Evolutionary conservation across 2,113 vertebrate species (phyloP), one percentile per base, ranked within the genome.

Genomic region (Siniperca knerii): DNA sequence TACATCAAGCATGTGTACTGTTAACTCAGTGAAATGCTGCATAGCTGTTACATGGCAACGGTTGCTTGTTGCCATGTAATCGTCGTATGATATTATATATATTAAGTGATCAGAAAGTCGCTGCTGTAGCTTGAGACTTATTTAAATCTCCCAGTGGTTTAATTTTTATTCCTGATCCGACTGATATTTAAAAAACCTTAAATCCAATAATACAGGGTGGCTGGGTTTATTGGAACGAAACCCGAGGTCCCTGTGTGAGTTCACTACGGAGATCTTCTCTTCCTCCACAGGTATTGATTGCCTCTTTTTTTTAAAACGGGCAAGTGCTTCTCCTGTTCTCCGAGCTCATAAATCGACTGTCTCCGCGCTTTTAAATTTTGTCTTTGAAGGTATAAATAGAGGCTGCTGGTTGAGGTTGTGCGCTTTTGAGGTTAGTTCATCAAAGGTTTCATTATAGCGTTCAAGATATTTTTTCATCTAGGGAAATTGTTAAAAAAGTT

Each of bases 351-450:
- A 87, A 74, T 75, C 44, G 33, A 18, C 70, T 23, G 69, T 75
- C 73, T 37, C 55, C 6, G 0, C 23, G 5, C 69, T 79, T 80
- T 73, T 65, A 66, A 66, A 50, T 20, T 13, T 29, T 10, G 44
- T 33, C 76, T 86, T 71, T 77, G 70, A 88, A 82, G 67, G 50
- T 81, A 75, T 79, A 86, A 84, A 79, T 82, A 78, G 70, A 76
- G 25, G 79, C 60, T 11, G 46, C 57, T 48, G 67, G 61, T 52
- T 66, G 57, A 50, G 57, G 70, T 29, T 75, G 66, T 72, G 66
- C 25, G 48, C 50, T 90, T 77, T 70, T 64, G 46, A 73, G 52
- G 29, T 84, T 25, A 4, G 20, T 60, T 55, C 52, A 64, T 90
- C 37, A 87, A 82, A 75, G 73, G 29, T 74, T 78, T 86, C n/a